Base-by-base conservation (phyloP, 1,140 invertebrate genomes). In the Neodiprion pinetum region DNA sequence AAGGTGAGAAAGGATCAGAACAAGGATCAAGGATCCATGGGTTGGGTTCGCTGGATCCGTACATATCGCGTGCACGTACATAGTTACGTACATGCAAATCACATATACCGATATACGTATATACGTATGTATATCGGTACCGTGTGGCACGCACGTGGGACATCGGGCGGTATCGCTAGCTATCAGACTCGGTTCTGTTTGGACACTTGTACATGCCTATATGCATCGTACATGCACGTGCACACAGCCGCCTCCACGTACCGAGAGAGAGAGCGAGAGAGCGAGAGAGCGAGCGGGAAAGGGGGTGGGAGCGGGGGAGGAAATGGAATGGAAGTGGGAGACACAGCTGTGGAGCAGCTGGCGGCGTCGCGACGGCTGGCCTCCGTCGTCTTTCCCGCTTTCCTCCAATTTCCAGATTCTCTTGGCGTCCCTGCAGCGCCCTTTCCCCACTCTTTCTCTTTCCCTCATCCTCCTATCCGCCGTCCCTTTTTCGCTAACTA, bases 291-390 rank as follows among this genome's bases (percentile, higher is more conserved):
- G 11, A 10, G 48, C 68, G 53, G 47, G 68, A 72, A 69, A 28
- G 28, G 28, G 72, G 74, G 1, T 5, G 21, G 40, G 12, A 21
- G 67, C 10, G 40, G 10, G 23, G 8, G 67, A 69, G 40, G 67
- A 69, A 69, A 69, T 47, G 17, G 12, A 79, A 72, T 73, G 77
- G 77, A 84, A 75, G 76, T 84, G 83, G 80, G 82, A 83, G 85
- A 85, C 85, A 85, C 85, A 87, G 84, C 84, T 87, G 85, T 85
- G 80, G 72, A 80, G 81, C 85, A 85, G 84, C 83, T 87, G 84
- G 84, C 75, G 79, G 80, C 81, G 80, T 81, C 79, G 79, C 81
- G 80, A 81, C 78, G 80, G 77, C 81, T 80, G 79, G 77, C 78
- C 79, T 83, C 82, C 81, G 81, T 77, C 76, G 81, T 77, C 76